These are phyloP conservation scores for Oncorhynchus mykiss DNA, from an alignment of 2,113 vertebrate species.

Conservation along the genomic window DNA sequence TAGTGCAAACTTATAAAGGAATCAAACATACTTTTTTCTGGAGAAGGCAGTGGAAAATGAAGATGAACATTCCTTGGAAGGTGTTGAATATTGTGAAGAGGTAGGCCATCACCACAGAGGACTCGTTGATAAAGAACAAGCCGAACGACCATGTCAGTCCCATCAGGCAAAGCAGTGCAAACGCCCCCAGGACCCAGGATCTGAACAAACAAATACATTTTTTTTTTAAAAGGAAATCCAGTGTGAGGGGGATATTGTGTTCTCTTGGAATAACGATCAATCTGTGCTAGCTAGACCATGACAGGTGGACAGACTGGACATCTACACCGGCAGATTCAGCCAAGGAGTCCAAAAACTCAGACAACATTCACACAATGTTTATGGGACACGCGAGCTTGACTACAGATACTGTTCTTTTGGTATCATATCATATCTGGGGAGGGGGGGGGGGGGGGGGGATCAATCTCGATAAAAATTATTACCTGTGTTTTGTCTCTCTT, in stretches of 20 bases:
- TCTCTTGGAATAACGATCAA: background rate
- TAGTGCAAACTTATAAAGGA: background rate
- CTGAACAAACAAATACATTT: constrained; percentile 71
- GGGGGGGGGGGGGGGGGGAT: constrained; percentile 2
- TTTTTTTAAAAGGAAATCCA: constrained; percentile 14
- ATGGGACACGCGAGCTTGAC: constrained; percentile 11
- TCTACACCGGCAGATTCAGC: constrained; percentile 21
- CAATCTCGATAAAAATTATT: constrained; percentile 6
- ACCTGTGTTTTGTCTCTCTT: background rate
- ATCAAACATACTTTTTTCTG: constrained; percentile 91
- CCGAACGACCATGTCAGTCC: constrained; percentile 97
- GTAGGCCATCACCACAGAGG: constrained; percentile 95
- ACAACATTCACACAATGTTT: background rate
- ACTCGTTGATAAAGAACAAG: constrained; percentile 93
- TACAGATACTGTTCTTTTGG: constrained; percentile 32
- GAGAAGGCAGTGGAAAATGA: constrained; percentile 97
- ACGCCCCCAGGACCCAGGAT: constrained; percentile 97
- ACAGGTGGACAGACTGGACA: constrained; percentile 7
- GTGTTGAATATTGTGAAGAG: constrained; percentile 99
- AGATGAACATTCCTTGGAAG: constrained; percentile 99
- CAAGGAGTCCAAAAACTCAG: constrained; percentile 26
- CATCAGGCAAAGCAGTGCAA: constrained; percentile 93
- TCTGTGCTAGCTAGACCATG: constrained; percentile 26
- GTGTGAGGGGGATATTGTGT: constrained; percentile 15
- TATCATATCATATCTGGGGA: constrained; percentile 26